A percentile compares a stretch with the other conserved stretches of the same genome.
Conservation (phyloP, 1,140 invertebrate species). For the Trichoplusia ni region DNA sequence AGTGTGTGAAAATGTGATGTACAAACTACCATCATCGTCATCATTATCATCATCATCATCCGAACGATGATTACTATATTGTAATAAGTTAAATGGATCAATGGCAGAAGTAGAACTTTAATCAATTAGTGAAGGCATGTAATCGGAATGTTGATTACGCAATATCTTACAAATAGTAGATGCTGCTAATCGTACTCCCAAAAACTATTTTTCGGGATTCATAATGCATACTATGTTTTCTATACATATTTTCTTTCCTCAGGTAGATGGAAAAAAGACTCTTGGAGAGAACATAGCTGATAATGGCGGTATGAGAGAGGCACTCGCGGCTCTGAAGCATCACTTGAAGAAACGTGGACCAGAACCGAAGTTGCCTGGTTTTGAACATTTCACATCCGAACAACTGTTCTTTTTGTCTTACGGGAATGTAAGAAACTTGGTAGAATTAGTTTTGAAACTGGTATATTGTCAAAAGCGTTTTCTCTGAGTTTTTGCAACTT, state of each 20-base stretch:
- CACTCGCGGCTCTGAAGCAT: constrained; percentile 87
- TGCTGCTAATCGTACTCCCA: no score
- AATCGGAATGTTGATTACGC: no score
- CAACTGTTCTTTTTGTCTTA: constrained; percentile 96
- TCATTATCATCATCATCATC: no score
- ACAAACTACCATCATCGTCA: neutral
- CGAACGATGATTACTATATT: no score
- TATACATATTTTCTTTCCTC: constrained; percentile 23
- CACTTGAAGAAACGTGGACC: constrained; percentile 83
- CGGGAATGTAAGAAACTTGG: constrained; percentile 86
- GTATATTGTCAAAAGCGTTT: no score
- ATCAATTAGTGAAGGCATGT: no score
- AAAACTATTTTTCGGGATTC: no score
- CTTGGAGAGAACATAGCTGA: constrained; percentile 96
- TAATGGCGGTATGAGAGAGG: constrained; percentile 92
- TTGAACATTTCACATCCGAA: constrained; percentile 88
- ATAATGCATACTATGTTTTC: neutral
- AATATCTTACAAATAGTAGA: no score
- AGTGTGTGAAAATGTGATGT: constrained; percentile 45
- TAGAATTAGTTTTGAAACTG: neutral
- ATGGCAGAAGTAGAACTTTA: no score
- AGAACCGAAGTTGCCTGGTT: constrained; percentile 87
- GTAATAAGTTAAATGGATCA: no score
- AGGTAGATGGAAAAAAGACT: constrained; percentile 91
- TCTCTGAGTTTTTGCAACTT: no score